A percentile compares a stretch with the other conserved stretches of the same genome.
Conservation (phyloP, 1,140 invertebrate genomes). For the Hyposmocoma kahamanoa region DNA sequence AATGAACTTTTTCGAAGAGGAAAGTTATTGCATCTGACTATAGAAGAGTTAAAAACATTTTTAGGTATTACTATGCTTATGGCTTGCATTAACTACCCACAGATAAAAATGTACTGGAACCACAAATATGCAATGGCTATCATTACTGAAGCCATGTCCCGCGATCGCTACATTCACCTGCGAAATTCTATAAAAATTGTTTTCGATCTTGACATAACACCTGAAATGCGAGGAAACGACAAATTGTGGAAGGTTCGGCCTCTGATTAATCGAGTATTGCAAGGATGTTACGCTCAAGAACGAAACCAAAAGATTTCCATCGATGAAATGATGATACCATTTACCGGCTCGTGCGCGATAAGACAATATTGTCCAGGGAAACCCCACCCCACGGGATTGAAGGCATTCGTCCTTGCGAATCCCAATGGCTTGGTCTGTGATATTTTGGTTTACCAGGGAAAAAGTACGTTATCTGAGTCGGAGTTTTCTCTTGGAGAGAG, state of each 20-base stretch:
- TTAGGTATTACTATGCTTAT: neutral
- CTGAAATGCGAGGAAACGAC: neutral
- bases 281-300: neutral
- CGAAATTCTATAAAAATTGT: neutral
- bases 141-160: conserved; percentile 2
- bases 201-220: neutral
- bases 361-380: conserved; percentile 11
- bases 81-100: conserved; percentile 3
- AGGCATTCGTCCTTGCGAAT: conserved; percentile 17
- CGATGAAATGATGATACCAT: conserved; percentile 10
- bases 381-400: conserved; percentile 18
- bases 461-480: too few relatives aligned
- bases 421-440: conserved; percentile 14
- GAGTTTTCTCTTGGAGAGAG: conserved; percentile 17
- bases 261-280: neutral
- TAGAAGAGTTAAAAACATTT: neutral
- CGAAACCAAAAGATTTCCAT: neutral
- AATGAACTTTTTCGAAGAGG: neutral
- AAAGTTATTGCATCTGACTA: neutral
- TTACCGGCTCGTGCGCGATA: neutral
- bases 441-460: too few relatives aligned
- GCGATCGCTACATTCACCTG: neutral
- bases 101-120: neutral
- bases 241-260: conserved; percentile 5
- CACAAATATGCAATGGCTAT: neutral